Base-by-base conservation (phyloP, 2,113 vertebrate genomes). In the Ellobius talpinus region DNA sequence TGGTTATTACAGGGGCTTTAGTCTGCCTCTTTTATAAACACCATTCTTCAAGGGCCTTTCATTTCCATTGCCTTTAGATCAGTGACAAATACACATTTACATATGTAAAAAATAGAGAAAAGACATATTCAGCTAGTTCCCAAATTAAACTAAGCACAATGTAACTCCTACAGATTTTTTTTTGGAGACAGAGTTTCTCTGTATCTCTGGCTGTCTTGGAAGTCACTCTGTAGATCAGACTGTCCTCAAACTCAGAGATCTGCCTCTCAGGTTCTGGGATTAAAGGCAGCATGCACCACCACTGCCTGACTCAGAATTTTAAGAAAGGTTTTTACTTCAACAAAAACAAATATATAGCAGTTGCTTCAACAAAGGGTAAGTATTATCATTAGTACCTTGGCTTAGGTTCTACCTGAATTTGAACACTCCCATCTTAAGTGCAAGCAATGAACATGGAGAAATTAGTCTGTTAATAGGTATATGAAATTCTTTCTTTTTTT, bases 101-200 rank as follows among this genome's bases (percentile, higher is more conserved):
- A 95, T 61, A n/a, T 61, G 36, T 36, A 10, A 31, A 55, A 36
- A 92, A 88, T 26, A 47, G 21, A 90, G 52, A 76, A 97, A 77
- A 97, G 85, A 86, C 23, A 94, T n/a, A 87, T 50, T 26, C 11
- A 92, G 29, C 63, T 47, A 84, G 4, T 87, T 66, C 47, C 74
- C 50, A 95, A 92, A 94, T 65, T 45, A 97, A 74, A 95, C 26
- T 73, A 31, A 77, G 72, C 33, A 74, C 2, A 79, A 79, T 55
- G 77, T 79, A 52, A 79, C 23, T 10, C 19, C 50, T 79, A 52
- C 17, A 36, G 68, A 70, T 70, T 70, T 36, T n/a, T n/a, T 70
- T n/a, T n/a, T 58, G 4, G 16, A 72, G 68, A n/a, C 68, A n/a
- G 16, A 33, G 68, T 70, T 39, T 72, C 36, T n/a, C 17, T 21